Percentiles rank a stretch among this genome's conserved stretches.
phyloP scores from a whole-genome alignment of 2,888 invertebrate species.

The Masnerella sp. region DNA sequence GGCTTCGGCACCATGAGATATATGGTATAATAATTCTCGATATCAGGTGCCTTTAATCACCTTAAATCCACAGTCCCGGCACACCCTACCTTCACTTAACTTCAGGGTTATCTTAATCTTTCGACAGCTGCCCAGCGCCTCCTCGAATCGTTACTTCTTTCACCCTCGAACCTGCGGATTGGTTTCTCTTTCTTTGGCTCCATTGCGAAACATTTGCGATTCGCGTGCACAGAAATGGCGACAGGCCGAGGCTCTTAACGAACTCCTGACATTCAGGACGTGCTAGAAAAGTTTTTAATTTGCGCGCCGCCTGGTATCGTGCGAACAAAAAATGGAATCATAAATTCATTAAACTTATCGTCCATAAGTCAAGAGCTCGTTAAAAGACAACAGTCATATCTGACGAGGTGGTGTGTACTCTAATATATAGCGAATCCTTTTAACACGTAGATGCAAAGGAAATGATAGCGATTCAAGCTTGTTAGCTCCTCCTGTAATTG shows the following conservation, averaged over 20 bases:
- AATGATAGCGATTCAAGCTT: slow-evolving; percentile 75
- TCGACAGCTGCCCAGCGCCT: slow-evolving; percentile 77
- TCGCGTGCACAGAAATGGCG: slow-evolving; percentile 1
- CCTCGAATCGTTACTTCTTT: slow-evolving; percentile 67
- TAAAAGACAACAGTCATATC: slow-evolving; percentile 56
- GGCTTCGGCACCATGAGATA: slow-evolving; percentile 71
- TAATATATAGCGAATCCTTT: slow-evolving; percentile 71
- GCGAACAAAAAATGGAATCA: slow-evolving; percentile 29
- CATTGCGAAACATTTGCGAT: slow-evolving; percentile 31
- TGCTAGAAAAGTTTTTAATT: background rate
- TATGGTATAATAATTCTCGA: slow-evolving; percentile 76
- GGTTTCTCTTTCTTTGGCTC: slow-evolving; percentile 62
- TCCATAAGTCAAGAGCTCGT: slow-evolving; percentile 49
- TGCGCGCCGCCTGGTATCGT: background rate
- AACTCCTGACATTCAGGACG: slow-evolving; percentile 7
- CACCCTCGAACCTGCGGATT: slow-evolving; percentile 61
- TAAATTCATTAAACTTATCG: slow-evolving; percentile 46
- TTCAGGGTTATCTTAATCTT: slow-evolving; percentile 77
- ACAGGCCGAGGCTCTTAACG: background rate
- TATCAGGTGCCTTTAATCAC: slow-evolving; percentile 78
- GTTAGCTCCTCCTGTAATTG: slow-evolving; percentile 76
- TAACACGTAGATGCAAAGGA: slow-evolving; percentile 74
- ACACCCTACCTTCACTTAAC: slow-evolving; percentile 75
- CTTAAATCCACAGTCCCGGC: slow-evolving; percentile 76
- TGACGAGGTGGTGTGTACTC: slow-evolving; percentile 60